A percentile compares a stretch with the other conserved stretches of the same genome.
phyloP scores from a whole-genome alignment of 2,888 invertebrate species.

The Ecdyonurus torrentis region DNA sequence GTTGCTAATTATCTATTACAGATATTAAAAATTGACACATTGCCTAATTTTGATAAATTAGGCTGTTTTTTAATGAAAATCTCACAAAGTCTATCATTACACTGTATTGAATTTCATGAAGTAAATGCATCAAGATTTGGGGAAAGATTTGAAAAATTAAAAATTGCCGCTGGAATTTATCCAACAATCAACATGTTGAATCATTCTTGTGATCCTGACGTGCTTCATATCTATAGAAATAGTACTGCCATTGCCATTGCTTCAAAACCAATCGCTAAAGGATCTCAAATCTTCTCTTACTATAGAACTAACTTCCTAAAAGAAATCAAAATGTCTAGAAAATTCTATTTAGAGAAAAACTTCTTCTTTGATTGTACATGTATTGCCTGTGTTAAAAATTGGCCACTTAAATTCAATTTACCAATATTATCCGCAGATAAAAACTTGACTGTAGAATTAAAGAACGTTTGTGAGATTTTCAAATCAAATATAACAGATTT shows the following conservation, averaged over 20 bases:
- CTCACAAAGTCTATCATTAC: background rate
- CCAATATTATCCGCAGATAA: background rate
- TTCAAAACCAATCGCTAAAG: background rate
- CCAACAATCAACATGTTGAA: background rate
- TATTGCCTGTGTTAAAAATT: background rate
- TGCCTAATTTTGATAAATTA: background rate
- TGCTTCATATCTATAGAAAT: background rate
- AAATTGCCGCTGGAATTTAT: background rate
- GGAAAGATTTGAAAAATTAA: background rate
- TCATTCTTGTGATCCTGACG: background rate
- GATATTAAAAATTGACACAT: background rate
- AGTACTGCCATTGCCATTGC: background rate
- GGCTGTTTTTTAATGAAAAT: background rate
- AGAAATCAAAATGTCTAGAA: background rate
- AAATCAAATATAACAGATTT: background rate
- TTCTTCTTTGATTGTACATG: background rate
- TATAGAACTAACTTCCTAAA: background rate
- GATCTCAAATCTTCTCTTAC: background rate
- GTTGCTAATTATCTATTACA: background rate
- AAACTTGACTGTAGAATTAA: background rate
- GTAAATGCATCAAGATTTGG: background rate
- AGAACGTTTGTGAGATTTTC: background rate
- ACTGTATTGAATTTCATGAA: background rate
- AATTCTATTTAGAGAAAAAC: background rate
- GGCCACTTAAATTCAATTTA: background rate